Base-by-base conservation (phyloP, 2,113 vertebrate species). In the Colistium nudipinnis region DNA sequence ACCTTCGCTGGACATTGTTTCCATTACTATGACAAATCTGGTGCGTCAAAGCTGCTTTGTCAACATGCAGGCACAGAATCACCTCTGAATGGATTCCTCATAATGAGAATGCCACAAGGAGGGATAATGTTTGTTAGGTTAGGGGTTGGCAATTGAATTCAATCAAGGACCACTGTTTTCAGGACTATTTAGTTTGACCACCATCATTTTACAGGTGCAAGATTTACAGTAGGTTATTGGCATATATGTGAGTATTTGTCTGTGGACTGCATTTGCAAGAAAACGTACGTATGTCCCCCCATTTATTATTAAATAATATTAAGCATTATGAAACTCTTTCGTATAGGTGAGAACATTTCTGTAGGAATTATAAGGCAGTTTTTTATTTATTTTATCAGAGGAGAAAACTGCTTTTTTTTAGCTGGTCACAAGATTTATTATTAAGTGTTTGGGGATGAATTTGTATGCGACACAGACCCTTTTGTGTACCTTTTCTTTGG, bases 1-100 rank as follows among this genome's bases (percentile, higher is more conserved):
- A 92, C 90, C 86, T 92, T 92, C 80, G 52, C 54, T 17, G 63
- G 81, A 82, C 78, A 20, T 81, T 56, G 64, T 81, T 89, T 89
- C 89, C 80, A 92, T 93, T 92, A 91, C 78, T 72, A 86, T 92
- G 90, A 92, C 78, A 92, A 89, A 91, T 87, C 74, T 83, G 62
- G 27, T 61, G 78, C 72, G 41, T 85, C 85, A 81, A 39, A 43
- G 62, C 66, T 61, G 63, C 81, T 80, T 85, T 76, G 84, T 71
- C 83, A 81, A 90, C 80, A 81, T 79, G 71, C 80, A 76, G 74
- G 74, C 81, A 68, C 73, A 63, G 69, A 81, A 78, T 84, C 44
- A 47, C 45, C 76, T 36, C 38, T 77, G 81, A 69, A 81, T 85
- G 48, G 49, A 76, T 80, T 71, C 74, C 48, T 78, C 75, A 71